A percentile compares a stretch with the other conserved stretches of the same genome.
Conservation (phyloP, 1,140 invertebrate genomes). For the Diachasma alloeum region DNA sequence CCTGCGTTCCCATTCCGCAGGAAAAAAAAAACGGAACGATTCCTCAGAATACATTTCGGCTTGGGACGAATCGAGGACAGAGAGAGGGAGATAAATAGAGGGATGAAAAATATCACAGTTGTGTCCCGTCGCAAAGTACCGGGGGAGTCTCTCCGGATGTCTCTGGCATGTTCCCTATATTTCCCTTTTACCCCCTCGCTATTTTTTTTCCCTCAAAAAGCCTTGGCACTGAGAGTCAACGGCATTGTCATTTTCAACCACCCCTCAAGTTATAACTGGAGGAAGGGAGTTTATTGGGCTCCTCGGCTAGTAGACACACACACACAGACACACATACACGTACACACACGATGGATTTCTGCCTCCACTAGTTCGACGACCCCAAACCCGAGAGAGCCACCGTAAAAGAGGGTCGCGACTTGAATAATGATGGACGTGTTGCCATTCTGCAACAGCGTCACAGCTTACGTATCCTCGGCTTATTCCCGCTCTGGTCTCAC, state of each 20-base stretch:
- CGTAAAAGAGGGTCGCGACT: constrained; percentile 9
- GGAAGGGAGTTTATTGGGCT: constrained; percentile 2
- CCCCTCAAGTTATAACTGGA: constrained; percentile 2
- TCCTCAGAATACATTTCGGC: neutral
- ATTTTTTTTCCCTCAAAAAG: neutral
- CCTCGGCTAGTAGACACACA: neutral
- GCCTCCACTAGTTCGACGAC: constrained; percentile 5
- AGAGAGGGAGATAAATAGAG: neutral
- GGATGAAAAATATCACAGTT: constrained; percentile 5
- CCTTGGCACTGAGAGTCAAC: neutral
- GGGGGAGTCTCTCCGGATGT: neutral
- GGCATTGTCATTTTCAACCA: constrained; percentile 4
- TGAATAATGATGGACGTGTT: constrained; percentile 18
- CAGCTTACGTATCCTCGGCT: neutral
- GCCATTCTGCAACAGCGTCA: neutral
- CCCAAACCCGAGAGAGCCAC: neutral
- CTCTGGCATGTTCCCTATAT: constrained; percentile 4
- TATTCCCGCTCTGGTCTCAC: neutral
- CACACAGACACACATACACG: neutral
- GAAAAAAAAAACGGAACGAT: neutral
- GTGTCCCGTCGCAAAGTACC: neutral
- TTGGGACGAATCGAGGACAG: neutral
- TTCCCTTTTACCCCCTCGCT: neutral
- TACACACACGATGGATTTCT: neutral
- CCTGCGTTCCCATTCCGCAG: neutral